Evolutionary conservation across 2,888 invertebrate species (phyloP), one percentile per base, ranked within the genome.

Genomic region (Erannis defoliaria): DNA sequence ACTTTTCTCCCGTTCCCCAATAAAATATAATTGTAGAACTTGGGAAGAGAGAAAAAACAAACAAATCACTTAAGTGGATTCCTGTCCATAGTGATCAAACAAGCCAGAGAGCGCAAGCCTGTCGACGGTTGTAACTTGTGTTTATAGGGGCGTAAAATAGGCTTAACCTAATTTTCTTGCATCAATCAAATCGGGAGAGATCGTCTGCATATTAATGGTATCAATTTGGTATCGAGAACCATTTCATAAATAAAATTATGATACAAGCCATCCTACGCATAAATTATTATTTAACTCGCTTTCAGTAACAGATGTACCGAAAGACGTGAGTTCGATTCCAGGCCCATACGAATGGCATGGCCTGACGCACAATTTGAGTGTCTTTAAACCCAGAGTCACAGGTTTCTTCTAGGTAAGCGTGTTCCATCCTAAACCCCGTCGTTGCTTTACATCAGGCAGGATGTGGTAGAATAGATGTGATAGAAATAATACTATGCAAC

Each of bases 101-200:
- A 60, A 49, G 33, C 14, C 19, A 49, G 50, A 57, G 12, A 48
- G 14, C 53, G 26, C 37, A 54, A 49, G 35, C n/a, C 35, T 55
- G 58, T 55, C 50, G 49, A 60, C 45, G 48, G 56, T 37, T 38
- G 35, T 66, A 51, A 62, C 42, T 63, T 43, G 42, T 51, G 55
- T 64, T 66, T 62, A 66, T 62, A 37, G 57, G 33, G 33, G 45
- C 59, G 64, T 66, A 60, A 66, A 68, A 66, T 62, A 64, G 35
- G 40, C 51, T 54, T 55, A 63, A 62, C 59, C 57, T 50, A 64
- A 66, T 68, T 62, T 62, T 21, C 53, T 56, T 46, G 42, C 55
- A 58, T 57, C 62, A 62, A 68, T 64, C 62, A 48, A 55, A 66
- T 40, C 55, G 55, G 55, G 55, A 62, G 46, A 35, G 35, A 62